Conservation (phyloP, 2,888 invertebrate species). For the Galeopsomyia nigrocyanea region DNA sequence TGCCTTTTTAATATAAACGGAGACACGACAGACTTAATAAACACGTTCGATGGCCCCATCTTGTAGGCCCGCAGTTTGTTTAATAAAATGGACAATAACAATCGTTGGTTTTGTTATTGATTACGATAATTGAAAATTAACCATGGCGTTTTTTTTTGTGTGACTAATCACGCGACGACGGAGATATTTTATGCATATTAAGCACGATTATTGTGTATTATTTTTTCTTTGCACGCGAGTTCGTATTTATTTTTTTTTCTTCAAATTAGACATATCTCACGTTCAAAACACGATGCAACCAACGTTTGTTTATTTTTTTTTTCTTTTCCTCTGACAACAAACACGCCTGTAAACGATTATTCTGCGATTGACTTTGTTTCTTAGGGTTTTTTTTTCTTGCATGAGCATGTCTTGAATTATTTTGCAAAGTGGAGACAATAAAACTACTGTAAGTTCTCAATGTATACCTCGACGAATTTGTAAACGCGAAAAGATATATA, state of each 20-base stretch:
- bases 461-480: constrained; percentile 39
- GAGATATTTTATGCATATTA: constrained; percentile 10
- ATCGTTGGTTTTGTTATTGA: constrained; percentile 15
- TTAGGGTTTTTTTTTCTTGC: constrained; percentile 42
- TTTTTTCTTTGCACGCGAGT: constrained; percentile 37
- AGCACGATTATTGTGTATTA: constrained; percentile 2
- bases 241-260: constrained; percentile 16
- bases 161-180: constrained; percentile 35
- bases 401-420: constrained; percentile 44
- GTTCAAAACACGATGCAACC: too few relatives aligned
- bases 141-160: constrained; percentile 24
- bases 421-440: constrained; percentile 27
- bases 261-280: too few relatives aligned
- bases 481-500: constrained; percentile 32
- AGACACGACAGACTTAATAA: constrained; percentile 37
- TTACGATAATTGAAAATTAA: constrained; percentile 36
- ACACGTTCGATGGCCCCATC: constrained; percentile 16
- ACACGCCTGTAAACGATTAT: constrained; percentile 22
- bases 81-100: constrained; percentile 25
- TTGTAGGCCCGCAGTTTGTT: constrained; percentile 25
- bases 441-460: constrained; percentile 12
- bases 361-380: constrained; percentile 19
- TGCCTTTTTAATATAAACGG: constrained; percentile 19
- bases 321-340: constrained; percentile 14
- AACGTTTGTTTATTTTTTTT: too few relatives aligned